Base-by-base conservation (phyloP, 2,888 invertebrate species). In the Fragum fragum region DNA sequence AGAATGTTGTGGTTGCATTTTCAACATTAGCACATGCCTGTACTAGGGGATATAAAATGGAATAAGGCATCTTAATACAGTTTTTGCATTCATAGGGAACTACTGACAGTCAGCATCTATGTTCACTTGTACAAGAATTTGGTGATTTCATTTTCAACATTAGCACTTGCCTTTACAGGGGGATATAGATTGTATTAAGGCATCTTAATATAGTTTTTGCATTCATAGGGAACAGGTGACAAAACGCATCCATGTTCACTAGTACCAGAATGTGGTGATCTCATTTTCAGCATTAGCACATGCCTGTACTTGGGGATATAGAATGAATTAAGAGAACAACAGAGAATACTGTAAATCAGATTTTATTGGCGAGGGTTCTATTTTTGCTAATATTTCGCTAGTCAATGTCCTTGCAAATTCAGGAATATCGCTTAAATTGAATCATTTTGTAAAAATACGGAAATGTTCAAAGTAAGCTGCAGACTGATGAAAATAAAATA, bases 281-380 rank as follows among this genome's bases (percentile, higher is more conserved):
- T 39, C 3, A 42, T 7, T 42, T 28, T n/a, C 3, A 7, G 7
- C 28, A 57, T 57, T 57, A 57, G 57, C 57, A 57, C 57, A 57
- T 57, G 57, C 26, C 3, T 57, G 57, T 57, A 57, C 57, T 57
- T 28, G 57, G 57, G 57, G 23, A 57, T 23, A 71, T 52, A 47
- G 47, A 18, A 1, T 9, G 9, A 36, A 36, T 36, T 3, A 3
- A 36, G 9, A 9, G n/a, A n/a, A n/a, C n/a, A n/a, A n/a, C n/a
- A n/a, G n/a, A n/a, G n/a, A n/a, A n/a, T n/a, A n/a, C n/a, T n/a
- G n/a, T n/a, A n/a, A n/a, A 36, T 36, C 32, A 6, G 32, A 14
- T 18, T 18, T 16, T 47, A 47, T 47, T n/a, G n/a, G n/a, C n/a
- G n/a, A n/a, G n/a, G n/a, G n/a, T n/a, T n/a, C n/a, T n/a, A n/a